Base-by-base conservation (phyloP, 1,140 invertebrate species). In the Drosophila lacteicornis region DNA sequence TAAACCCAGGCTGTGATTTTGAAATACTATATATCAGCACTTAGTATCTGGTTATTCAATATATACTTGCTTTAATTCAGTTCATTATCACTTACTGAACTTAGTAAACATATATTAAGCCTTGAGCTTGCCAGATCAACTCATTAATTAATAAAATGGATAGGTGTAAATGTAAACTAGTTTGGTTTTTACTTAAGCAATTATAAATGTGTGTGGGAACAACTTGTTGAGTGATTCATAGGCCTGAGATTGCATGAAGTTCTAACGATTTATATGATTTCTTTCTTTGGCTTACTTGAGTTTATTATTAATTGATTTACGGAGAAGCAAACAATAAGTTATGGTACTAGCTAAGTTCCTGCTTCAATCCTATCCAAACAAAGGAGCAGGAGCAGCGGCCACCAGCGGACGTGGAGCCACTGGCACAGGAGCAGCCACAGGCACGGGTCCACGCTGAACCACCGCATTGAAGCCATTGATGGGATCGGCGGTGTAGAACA, bases 401-500 rank as follows among this genome's bases (percentile, higher is more conserved):
- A 65, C 62, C 57, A 68, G 62, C 12, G 86, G 65, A 38, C 82
- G 80, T n/a, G 70, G 19, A 19, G 63, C 49, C 30, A 77, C 74
- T 4, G 74, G 47, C 1, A 70, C 30, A 1, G 55, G 55, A 42
- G 3, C 73, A 33, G 81, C 82, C 9, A 86, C 70, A 0, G 74
- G 47, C 40, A 70, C 42, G 13, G 92, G 93, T 56, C 93, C 91
- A 15, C 92, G 82, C 43, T 92, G 94, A 17, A 94, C 94, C 5
- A 95, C 93, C 30, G 94, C 94, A 83, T 95, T 95, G 92, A 95
- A 95, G 25, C 94, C 94, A 60, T 95, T 95, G 30, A 95, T 92
- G 15, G 94, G 91, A 82, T 95, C 94, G 19, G 94, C 94, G 17
- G 94, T 93, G 82, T 94, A 95, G 75, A 94, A 94, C 6, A 94